Evolutionary conservation across 2,797 vertebrate species (phyloP), one percentile per base, ranked within the genome.

Genomic region (Muscicapa comitata): DNA sequence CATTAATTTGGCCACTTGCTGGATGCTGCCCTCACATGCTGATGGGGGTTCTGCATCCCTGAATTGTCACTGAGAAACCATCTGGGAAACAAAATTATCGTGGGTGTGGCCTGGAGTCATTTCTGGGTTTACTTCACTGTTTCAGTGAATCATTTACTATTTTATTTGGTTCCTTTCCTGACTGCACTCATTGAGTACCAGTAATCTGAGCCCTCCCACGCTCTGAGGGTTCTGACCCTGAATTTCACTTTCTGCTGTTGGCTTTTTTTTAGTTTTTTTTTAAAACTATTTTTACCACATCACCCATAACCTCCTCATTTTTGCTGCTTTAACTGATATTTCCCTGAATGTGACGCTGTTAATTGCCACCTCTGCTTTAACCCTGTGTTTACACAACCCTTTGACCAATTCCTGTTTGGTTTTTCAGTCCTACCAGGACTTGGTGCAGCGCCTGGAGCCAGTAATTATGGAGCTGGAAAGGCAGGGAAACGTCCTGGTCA

Each of bases 381-480:
- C n/a, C 28, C 17, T 14, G 42, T 93, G 66, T 92, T 84, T 85
- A 84, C 57, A 65, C 81, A 90, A 89, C 11, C 26, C 76, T 62
- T 28, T 53, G 74, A 53, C 50, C 70, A 50, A 6, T 17, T 67
- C 66, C 83, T 55, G 21, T 45, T 93, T 96, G 88, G 28, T 85
- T 79, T 92, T 90, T 5, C 93, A 99, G 99, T 99, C 99, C 4
- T 99, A 99, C 97, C 99, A 99, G 97, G 99, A 99, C 95, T 96
- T 99, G 81, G 99, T 99, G 29, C 99, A 99, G 93, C 98, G 99
- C 26, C 96, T 99, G 95, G 99, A 99, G 97, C 99, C 99, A 0
- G 99, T 99, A 54, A 99, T 99, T 96, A 99, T 99, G 99, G 99
- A 99, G 97, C 96, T 99, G 37, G 99, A 99, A 86, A 97, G 99